Percentiles rank a stretch among this genome's conserved stretches.
Evolutionary conservation across 2,888 invertebrate species (phyloP).

Genomic region (Prosapia bicincta): DNA sequence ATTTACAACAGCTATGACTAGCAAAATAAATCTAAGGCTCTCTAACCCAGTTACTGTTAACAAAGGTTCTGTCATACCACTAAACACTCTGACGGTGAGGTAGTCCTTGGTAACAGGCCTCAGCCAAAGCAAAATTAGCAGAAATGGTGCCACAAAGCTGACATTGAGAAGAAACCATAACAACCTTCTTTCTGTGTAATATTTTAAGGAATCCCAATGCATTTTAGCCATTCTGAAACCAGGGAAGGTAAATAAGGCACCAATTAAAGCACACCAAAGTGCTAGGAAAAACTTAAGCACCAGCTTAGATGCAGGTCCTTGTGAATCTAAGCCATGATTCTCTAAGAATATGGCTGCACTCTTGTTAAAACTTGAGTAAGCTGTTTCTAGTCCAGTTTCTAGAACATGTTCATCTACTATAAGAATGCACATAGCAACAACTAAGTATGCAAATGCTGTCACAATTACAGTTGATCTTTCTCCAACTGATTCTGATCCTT

Average conservation of each 20-base stretch:
- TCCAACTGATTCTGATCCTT: slow-evolving; percentile 86
- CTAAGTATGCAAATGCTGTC: slow-evolving; percentile 84
- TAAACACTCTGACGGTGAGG: slow-evolving; percentile 71
- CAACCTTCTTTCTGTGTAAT: slow-evolving; percentile 53
- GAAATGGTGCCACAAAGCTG: slow-evolving; percentile 84
- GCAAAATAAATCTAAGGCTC: slow-evolving; percentile 62
- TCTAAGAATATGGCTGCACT: slow-evolving; percentile 81
- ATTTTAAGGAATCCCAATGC: slow-evolving; percentile 81
- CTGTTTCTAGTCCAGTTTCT: slow-evolving; percentile 88
- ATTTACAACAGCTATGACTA: slow-evolving; percentile 65
- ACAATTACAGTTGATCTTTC: slow-evolving; percentile 94
- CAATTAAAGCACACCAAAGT: slow-evolving; percentile 80
- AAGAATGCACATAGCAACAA: slow-evolving; percentile 89
- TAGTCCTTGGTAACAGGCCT: slow-evolving; percentile 83
- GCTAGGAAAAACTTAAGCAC: slow-evolving; percentile 87
- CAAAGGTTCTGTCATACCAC: slow-evolving; percentile 77
- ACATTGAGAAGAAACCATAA: slow-evolving; percentile 70
- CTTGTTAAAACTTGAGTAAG: slow-evolving; percentile 85
- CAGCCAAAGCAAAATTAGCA: slow-evolving; percentile 84
- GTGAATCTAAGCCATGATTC: slow-evolving; percentile 75
- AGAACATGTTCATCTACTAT: slow-evolving; percentile 84
- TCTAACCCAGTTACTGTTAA: slow-evolving; percentile 76
- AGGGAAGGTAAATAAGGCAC: slow-evolving; percentile 90
- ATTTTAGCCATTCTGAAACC: slow-evolving; percentile 89
- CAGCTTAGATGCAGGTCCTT: slow-evolving; percentile 88